Base-by-base conservation (phyloP, 2,113 vertebrate species). In the Xenopus borealis region DNA sequence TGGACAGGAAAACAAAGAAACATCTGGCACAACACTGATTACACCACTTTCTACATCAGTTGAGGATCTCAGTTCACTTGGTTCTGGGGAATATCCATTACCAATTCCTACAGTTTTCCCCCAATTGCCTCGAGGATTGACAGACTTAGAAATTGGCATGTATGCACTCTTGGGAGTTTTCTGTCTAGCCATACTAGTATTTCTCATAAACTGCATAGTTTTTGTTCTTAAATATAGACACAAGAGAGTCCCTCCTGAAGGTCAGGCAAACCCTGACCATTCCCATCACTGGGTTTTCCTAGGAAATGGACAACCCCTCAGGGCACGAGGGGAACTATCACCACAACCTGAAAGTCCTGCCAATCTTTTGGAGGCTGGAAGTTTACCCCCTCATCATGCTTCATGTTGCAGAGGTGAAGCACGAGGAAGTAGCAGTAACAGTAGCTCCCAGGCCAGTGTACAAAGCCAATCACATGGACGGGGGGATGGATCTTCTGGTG, bases 251-350 rank as follows among this genome's bases (percentile, higher is more conserved):
- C 97, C 96, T 0, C 96, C 97, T 0, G 97, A 98, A 78, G 97
- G 97, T 44, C 96, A 98, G 86, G 96, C 95, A 89, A 98, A 96
- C 87, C 95, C 94, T 94, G 97, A 98, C 89, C 97, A 98, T 64
- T 98, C 97, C 2, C 97, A 98, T 81, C 96, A 99, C 86, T 99
- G 97, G 97, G 97, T 98, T 81, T 99, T 98, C 84, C 81, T 99
- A 83, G 97, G 96, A 33, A 99, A 98, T 0, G 96, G 97, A 72
- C 95, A 98, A 81, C 96, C 96, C 0, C 88, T 98, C 80, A 78
- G 95, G 62, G 92, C 94, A 72, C 94, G 97, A 85, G 93, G 85
- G 16, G 95, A 98, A 75, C 90, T 98, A 66, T 97, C 96, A 0
- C 95, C 96, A 0, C 95, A 93, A 59, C 84, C 91, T 0, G 94